Percentiles rank a stretch among this genome's conserved stretches.
These are phyloP conservation scores for Dendrolimus kikuchii DNA, from an alignment of 1,140 invertebrate genomes.

Conservation along the genomic window DNA sequence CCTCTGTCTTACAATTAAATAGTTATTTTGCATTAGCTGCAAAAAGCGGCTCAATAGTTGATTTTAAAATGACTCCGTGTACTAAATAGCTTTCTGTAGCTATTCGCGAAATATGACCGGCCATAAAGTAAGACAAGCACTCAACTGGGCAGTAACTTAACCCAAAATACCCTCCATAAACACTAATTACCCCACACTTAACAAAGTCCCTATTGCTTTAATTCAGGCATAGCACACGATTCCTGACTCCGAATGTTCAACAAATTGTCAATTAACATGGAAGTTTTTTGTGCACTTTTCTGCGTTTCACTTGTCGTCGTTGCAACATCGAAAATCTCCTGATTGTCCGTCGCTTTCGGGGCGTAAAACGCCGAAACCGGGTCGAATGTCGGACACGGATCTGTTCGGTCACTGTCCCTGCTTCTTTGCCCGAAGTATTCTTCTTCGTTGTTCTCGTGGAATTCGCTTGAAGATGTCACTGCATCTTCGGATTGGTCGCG, in stretches of 20 bases:
- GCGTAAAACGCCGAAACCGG: constrained; percentile 56
- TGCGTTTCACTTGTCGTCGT: constrained; percentile 33
- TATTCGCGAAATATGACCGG: too few relatives aligned
- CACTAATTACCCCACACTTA: constrained; percentile 46
- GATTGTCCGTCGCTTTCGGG: constrained; percentile 35
- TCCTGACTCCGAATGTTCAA: constrained; percentile 48
- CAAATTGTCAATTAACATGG: constrained; percentile 57
- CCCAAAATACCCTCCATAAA: constrained; percentile 3
- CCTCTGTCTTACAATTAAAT: too few relatives aligned
- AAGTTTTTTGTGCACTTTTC: constrained; percentile 40
- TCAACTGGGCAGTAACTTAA: too few relatives aligned
- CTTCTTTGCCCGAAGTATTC: constrained; percentile 43
- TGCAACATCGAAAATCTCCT: constrained; percentile 27
- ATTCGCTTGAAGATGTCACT: constrained; percentile 59
- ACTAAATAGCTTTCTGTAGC: too few relatives aligned
- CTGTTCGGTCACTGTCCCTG: constrained; percentile 46
- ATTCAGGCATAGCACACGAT: constrained; percentile 35
- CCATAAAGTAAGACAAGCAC: too few relatives aligned
- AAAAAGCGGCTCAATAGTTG: too few relatives aligned
- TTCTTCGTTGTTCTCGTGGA: constrained; percentile 37
- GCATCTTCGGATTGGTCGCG: constrained; percentile 51
- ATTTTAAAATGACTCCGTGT: too few relatives aligned
- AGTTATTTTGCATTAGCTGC: too few relatives aligned
- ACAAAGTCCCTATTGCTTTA: constrained; percentile 32
- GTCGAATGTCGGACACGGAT: constrained; percentile 42